Evolutionary conservation across 1,140 invertebrate genomes (phyloP).

Genomic region (Monomorium pharaonis): DNA sequence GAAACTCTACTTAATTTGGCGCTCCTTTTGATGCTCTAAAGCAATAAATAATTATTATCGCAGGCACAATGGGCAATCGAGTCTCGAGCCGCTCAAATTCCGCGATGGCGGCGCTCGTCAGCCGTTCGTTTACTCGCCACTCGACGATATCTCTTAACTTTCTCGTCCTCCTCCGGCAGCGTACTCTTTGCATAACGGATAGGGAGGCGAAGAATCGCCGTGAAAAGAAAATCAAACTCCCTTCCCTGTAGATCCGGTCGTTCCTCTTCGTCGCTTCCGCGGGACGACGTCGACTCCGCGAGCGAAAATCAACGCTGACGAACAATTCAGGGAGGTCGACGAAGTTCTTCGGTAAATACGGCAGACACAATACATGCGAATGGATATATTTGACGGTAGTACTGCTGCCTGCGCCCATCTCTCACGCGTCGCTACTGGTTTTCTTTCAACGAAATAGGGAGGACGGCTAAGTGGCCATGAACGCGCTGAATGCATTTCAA

Average conservation of each 20-base stretch:
- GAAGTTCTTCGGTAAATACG: slow-evolving; percentile 61
- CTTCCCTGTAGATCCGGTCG: slow-evolving; percentile 6
- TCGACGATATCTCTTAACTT: slow-evolving; percentile 49
- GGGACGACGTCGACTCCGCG: slow-evolving; percentile 25
- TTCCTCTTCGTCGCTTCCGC: slow-evolving; percentile 17
- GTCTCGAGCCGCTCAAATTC: slow-evolving; percentile 54
- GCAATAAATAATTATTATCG: slow-evolving; percentile 59
- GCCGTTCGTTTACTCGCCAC: slow-evolving; percentile 48
- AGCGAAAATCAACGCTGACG: slow-evolving; percentile 63
- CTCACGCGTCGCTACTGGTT: slow-evolving; percentile 2
- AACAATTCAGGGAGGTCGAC: slow-evolving; percentile 49
- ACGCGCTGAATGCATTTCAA: slow-evolving; percentile 70
- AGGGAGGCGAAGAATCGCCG: slow-evolving; percentile 37
- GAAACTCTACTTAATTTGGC: slow-evolving; percentile 15
- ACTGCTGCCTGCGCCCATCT: background rate
- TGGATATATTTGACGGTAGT: slow-evolving; percentile 60
- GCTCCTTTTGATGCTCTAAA: background rate
- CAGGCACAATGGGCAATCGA: slow-evolving; percentile 48
- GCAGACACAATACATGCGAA: slow-evolving; percentile 47
- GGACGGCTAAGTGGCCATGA: slow-evolving; percentile 65
- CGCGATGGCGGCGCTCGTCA: slow-evolving; percentile 40
- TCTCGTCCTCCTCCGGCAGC: background rate
- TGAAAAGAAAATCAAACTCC: slow-evolving; percentile 69
- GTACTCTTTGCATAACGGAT: slow-evolving; percentile 47
- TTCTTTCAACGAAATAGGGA: slow-evolving; percentile 29